These are phyloP conservation scores for Danaus melanippus DNA, from an alignment of 1,140 invertebrate genomes.

Conservation along the genomic window DNA sequence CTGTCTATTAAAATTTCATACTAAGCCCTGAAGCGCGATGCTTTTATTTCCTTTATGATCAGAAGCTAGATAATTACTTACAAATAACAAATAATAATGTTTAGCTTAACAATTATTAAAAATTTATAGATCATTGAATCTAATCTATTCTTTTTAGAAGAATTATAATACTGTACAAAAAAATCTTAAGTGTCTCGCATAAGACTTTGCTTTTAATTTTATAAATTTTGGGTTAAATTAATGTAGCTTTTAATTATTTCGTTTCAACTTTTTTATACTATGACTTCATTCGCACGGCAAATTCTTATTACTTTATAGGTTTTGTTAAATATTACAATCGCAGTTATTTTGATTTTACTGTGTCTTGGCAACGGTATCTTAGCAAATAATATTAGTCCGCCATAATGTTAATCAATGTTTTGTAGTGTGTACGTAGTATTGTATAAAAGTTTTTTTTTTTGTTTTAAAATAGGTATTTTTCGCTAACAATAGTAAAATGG, in stretches of 20 bases:
- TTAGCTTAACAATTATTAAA: too few species aligned
- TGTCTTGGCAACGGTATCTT: slow-evolving; percentile 40
- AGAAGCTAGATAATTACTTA: slow-evolving; percentile 17
- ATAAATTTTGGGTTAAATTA: too few species aligned
- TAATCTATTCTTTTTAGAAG: too few species aligned
- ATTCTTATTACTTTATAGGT: too few species aligned
- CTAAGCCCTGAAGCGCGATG: slow-evolving; percentile 23
- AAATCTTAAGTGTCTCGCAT: too few species aligned
- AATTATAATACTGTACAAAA: too few species aligned
- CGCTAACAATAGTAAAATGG: slow-evolving; percentile 21
- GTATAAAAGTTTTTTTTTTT: slow-evolving; percentile 11
- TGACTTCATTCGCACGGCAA: too few species aligned
- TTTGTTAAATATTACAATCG: too few species aligned
- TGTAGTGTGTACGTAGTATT: slow-evolving; percentile 11
- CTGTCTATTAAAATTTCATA: slow-evolving; percentile 30
- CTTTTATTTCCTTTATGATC: slow-evolving; percentile 35
- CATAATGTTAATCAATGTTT: slow-evolving; percentile 10
- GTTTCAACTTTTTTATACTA: too few species aligned
- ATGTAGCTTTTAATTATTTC: too few species aligned
- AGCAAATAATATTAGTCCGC: slow-evolving; percentile 24
- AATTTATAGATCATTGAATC: too few species aligned
- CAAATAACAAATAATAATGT: slow-evolving; percentile 12
- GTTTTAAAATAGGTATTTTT: neutral
- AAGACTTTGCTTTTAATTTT: too few species aligned
- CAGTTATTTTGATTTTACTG: neutral